Base-by-base conservation (phyloP, 2,888 invertebrate genomes). In the Crepidodera aurea region DNA sequence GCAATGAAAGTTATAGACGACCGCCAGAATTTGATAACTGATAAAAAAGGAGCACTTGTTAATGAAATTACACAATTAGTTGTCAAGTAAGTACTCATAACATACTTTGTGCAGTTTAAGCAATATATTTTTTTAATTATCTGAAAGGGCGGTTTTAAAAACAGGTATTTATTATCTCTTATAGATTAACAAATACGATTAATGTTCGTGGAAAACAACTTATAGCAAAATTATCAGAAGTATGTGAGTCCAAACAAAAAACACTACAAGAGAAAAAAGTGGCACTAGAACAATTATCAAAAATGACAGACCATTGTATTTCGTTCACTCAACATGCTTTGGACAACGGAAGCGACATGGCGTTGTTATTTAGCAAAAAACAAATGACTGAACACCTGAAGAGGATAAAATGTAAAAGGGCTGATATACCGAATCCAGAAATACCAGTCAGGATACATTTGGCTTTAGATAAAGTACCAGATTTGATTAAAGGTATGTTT, bases 361-460 rank as follows among this genome's bases (percentile, higher is more conserved):
- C 94, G 42, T 85, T 94, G 72, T 83, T 94, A 67, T 90, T 90
- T 79, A 89, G 90, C 81, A 94, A 93, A 85, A 90, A 89, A 83
- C 89, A 87, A 68, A 85, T 88, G 62, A 87, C 88, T 48, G 85
- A 86, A 69, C 92, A 93, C 82, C 83, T 93, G 73, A 91, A 91
- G 81, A 86, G 92, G 77, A 89, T 93, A 74, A 93, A 93, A 82
- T 88, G 89, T 73, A 88, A 91, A 66, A 85, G 93, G 72, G 93
- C 93, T 1, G 93, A 93, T 82, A 93, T 93, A 78, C 93, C 93
- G 68, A 93, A 93, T 85, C 93, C 93, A 13, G 93, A 93, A 83
- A 92, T 93, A 71, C 93, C 93, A 29, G 92, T 93, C 68, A 85
- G 93, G 75, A 92, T 93, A 79, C 87, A 90, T 78, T 84, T 93